Conservation (phyloP, 1,140 invertebrate species). For the Drosophila kikkawai region DNA sequence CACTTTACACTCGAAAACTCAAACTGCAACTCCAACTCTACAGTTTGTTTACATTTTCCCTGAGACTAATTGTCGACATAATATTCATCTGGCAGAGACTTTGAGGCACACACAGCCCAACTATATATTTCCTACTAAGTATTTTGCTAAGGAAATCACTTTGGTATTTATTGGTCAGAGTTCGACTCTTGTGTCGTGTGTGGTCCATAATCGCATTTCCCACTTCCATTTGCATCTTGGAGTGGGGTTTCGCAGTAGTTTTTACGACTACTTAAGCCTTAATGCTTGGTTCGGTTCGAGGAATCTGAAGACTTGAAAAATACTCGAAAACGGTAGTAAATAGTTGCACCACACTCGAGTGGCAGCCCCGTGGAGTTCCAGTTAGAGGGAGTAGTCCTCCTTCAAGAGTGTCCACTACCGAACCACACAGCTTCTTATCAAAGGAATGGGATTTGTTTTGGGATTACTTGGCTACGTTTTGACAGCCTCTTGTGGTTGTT, state of each 20-base stretch:
- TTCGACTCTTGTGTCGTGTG: conserved; percentile 8
- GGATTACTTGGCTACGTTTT: conserved; percentile 63
- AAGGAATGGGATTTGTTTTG: conserved; percentile 36
- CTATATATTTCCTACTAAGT: conserved; percentile 16
- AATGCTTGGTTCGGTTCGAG: conserved; percentile 47
- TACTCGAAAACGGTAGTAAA: conserved; percentile 64
- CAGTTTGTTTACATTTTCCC: conserved; percentile 62
- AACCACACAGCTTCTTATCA: conserved; percentile 31
- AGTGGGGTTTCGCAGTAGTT: conserved; percentile 58
- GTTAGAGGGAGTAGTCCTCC: conserved; percentile 31
- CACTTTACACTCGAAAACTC: conserved; percentile 14
- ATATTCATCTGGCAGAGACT: conserved; percentile 47
- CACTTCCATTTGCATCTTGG: conserved; percentile 47
- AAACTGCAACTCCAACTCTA: not conserved
- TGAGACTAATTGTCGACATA: conserved; percentile 72
- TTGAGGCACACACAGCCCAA: conserved; percentile 36
- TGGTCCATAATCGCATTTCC: conserved; percentile 39
- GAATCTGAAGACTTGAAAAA: conserved; percentile 48
- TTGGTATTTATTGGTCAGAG: conserved; percentile 41
- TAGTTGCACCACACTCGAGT: conserved; percentile 65
- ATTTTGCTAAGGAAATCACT: conserved; percentile 42
- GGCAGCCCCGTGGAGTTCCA: conserved; percentile 61
- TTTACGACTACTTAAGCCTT: conserved; percentile 48
- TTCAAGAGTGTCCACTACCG: conserved; percentile 19
- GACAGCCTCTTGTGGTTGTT: conserved; percentile 51